Evolutionary conservation across 2,113 vertebrate species (phyloP).

Genomic region (Protobothrops mucrosquamatus): DNA sequence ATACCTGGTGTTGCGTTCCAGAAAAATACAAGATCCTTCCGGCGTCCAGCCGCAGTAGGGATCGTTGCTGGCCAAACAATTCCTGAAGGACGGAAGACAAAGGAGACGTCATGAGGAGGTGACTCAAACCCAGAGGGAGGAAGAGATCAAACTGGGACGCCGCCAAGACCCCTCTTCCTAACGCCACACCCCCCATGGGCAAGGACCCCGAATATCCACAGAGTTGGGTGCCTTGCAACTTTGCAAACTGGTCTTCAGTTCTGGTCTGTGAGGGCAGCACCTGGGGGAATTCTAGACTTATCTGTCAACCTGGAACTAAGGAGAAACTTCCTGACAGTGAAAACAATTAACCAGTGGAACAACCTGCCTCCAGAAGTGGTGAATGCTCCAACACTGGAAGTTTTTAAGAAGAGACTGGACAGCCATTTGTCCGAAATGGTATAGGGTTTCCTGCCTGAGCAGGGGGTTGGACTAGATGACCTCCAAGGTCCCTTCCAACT

Average conservation of each 20-base stretch:
- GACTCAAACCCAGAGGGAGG: neutral
- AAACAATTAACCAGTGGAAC: no score
- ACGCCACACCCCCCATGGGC: rapidly evolving
- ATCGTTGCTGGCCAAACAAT: conserved; percentile 87
- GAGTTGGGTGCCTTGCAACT: neutral
- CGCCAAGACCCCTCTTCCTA: neutral
- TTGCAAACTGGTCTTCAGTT: neutral
- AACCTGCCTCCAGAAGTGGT: no score
- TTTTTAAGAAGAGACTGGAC: no score
- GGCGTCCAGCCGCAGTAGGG: conserved; percentile 94
- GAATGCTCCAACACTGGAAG: no score
- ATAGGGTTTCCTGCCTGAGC: no score
- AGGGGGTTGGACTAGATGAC: no score
- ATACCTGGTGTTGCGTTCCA: conserved; percentile 87
- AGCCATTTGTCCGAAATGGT: no score
- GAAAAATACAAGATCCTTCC: conserved; percentile 87
- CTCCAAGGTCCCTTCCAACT: no score
- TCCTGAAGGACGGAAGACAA: conserved; percentile 66
- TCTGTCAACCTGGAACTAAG: neutral
- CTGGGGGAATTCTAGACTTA: neutral
- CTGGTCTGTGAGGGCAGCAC: neutral
- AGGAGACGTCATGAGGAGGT: rapidly evolving
- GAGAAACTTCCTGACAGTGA: no score
- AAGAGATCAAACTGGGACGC: neutral
- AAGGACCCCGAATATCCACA: neutral